A percentile compares a stretch with the other conserved stretches of the same genome.
Evolutionary conservation across 2,113 vertebrate genomes (phyloP).

Genomic region (Bos indicus): DNA sequence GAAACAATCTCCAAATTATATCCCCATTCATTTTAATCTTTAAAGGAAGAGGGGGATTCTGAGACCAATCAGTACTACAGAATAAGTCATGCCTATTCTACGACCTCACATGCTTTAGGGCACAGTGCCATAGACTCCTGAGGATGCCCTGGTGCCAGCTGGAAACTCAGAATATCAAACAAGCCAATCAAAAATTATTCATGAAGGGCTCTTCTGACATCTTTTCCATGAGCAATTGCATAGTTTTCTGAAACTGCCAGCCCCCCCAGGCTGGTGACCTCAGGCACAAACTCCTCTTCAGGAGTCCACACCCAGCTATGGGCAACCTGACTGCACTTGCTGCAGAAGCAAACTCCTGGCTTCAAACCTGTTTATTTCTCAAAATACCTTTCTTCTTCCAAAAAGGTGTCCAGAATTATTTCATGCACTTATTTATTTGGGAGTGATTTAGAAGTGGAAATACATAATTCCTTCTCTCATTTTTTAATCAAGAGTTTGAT

Average conservation of each 20-base stretch:
- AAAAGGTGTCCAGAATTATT: neutral
- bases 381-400: neutral
- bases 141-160: neutral
- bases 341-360: neutral
- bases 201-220: neutral
- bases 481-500: conserved; percentile 20
- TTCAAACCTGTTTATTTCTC: neutral
- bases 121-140: neutral
- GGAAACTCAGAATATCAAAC: neutral
- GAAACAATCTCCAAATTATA: neutral
- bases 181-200: neutral
- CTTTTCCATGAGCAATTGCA: neutral
- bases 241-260: neutral
- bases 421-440: neutral
- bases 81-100: neutral
- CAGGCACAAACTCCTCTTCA: neutral
- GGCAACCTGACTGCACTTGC: neutral
- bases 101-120: neutral
- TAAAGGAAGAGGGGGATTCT: neutral
- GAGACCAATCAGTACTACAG: neutral
- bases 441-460: neutral
- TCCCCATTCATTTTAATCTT: neutral
- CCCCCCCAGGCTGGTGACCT: neutral
- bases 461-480: neutral
- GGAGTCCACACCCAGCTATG: too few species aligned